These are phyloP conservation scores for Tragelaphus buxtoni DNA, from an alignment of 2,113 vertebrate genomes.

Conservation along the genomic window DNA sequence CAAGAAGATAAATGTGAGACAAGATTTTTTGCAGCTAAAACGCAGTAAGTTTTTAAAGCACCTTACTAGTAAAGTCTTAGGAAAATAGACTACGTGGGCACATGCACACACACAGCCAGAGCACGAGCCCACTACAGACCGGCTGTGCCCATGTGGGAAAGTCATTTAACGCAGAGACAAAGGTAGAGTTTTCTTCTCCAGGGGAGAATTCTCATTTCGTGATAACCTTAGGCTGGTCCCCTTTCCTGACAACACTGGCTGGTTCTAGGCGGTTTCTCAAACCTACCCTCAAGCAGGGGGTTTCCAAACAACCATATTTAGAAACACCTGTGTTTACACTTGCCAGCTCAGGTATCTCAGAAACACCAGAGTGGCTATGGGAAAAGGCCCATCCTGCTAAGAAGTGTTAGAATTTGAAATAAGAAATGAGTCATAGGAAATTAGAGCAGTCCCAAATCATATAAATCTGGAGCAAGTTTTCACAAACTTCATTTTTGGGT, in stretches of 20 bases:
- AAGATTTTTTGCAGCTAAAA: neutral
- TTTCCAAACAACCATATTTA: neutral
- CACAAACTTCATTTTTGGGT: conserved; percentile 32
- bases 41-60: neutral
- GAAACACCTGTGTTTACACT: neutral
- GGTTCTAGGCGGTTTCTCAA: neutral
- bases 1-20: neutral
- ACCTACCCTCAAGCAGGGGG: neutral
- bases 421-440: neutral
- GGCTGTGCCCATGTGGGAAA: neutral
- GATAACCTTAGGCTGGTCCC: neutral
- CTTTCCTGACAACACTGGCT: no score
- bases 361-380: neutral
- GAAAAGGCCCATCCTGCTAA: neutral
- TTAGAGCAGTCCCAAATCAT: neutral
- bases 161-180: neutral
- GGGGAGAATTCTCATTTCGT: neutral
- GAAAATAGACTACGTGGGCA: neutral
- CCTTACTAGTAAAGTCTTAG: neutral
- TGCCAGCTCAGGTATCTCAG: neutral
- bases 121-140: neutral
- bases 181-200: neutral
- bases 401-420: neutral
- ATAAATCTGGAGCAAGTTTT: neutral
- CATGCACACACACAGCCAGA: neutral